Percentiles rank a stretch among this genome's conserved stretches.
phyloP scores from a whole-genome alignment of 2,113 vertebrate genomes.

The Ranitomeya imitator region DNA sequence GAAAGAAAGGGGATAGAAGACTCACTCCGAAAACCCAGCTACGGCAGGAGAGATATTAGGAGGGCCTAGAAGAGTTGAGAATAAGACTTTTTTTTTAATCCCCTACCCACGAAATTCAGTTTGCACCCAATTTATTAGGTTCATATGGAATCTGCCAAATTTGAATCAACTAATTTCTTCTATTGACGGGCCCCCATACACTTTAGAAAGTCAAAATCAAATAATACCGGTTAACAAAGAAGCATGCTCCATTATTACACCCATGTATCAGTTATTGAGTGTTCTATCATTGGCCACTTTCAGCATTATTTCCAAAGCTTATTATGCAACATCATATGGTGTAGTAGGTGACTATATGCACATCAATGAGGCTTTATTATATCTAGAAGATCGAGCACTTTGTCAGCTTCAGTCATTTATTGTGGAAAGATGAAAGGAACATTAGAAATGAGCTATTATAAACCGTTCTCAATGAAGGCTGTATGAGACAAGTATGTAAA shows the following conservation, averaged over 20 bases:
- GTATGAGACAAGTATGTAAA: constrained; percentile 9
- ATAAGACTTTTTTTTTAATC: no score
- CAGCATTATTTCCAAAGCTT: background rate
- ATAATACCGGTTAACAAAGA: background rate
- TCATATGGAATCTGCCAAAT: no score
- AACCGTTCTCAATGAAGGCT: background rate
- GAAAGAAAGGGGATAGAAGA: no score
- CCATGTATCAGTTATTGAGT: background rate
- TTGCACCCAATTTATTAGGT: no score
- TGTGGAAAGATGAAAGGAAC: constrained; percentile 28
- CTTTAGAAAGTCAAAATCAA: no score
- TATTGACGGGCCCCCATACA: no score
- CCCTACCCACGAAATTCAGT: no score
- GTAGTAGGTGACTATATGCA: constrained; percentile 6
- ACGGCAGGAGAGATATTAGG: no score
- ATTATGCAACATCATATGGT: background rate
- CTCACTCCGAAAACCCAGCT: no score
- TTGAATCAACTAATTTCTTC: no score
- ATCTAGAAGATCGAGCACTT: background rate
- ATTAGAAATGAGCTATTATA: constrained; percentile 20
- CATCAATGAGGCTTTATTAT: background rate
- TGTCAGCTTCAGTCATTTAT: constrained; percentile 24
- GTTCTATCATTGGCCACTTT: background rate
- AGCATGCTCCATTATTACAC: background rate
- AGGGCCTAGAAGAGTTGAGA: no score